phyloP scores from a whole-genome alignment of 1,140 invertebrate genomes.

The Lamellibrachia luymesi region DNA sequence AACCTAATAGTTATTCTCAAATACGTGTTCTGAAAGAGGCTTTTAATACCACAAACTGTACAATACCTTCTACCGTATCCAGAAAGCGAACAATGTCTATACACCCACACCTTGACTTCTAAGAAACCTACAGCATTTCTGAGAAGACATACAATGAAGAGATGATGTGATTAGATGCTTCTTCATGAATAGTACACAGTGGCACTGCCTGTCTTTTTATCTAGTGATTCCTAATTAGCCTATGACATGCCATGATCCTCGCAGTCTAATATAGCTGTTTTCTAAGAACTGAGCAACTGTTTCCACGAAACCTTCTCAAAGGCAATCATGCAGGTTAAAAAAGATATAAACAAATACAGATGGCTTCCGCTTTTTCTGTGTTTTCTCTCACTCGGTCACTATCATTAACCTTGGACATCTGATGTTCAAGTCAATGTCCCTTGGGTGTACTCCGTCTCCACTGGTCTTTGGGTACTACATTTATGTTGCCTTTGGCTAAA shows the following conservation, averaged over 20 bases:
- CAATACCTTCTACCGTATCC: background rate
- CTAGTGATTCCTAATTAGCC: background rate
- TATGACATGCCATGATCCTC: background rate
- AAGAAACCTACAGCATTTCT: background rate
- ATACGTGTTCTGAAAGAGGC: background rate
- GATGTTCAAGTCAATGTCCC: too few species aligned
- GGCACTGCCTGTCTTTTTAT: background rate
- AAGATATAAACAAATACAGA: background rate
- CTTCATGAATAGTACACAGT: background rate
- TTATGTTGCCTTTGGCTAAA: background rate
- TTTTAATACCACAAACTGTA: background rate
- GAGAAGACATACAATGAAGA: background rate
- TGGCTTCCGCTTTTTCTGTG: background rate
- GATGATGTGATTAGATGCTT: background rate
- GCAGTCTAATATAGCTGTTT: background rate
- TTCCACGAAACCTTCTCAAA: background rate
- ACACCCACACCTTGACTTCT: background rate
- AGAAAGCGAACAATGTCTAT: background rate
- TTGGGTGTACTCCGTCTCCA: too few species aligned
- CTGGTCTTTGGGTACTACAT: background rate
- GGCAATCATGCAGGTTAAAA: background rate
- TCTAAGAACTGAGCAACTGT: background rate
- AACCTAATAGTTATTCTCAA: background rate
- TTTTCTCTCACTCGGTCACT: background rate
- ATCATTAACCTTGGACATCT: background rate